Evolutionary conservation across 2,888 invertebrate species (phyloP).

Genomic region (Trichogramma evanescens): DNA sequence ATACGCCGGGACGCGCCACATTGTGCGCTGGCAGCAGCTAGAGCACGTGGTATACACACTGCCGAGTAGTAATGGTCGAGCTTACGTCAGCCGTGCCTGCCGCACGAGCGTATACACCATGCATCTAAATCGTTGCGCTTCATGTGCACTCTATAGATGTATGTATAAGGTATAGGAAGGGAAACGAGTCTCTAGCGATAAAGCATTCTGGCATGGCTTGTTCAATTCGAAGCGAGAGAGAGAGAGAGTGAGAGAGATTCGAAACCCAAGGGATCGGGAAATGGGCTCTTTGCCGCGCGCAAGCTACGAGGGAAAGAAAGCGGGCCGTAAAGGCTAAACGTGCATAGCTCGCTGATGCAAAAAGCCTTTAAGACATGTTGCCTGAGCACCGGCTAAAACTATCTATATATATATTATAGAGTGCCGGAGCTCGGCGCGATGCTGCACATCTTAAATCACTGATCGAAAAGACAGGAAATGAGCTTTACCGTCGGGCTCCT

Average conservation of each 20-base stretch:
- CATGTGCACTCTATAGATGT: background rate
- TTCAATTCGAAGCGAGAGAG: too few species aligned
- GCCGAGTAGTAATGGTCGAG: background rate
- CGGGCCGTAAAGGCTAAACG: slow-evolving; percentile 12
- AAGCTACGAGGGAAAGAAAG: slow-evolving; percentile 6
- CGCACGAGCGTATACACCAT: background rate
- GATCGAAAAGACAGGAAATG: too few species aligned
- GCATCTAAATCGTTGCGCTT: slow-evolving; percentile 16
- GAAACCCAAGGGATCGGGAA: background rate
- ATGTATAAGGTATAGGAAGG: background rate
- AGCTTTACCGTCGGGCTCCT: too few species aligned
- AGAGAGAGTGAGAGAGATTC: background rate
- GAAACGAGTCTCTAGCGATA: background rate
- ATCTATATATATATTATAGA: slow-evolving; percentile 30
- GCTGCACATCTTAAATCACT: too few species aligned
- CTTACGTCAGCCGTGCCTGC: background rate
- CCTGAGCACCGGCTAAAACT: slow-evolving; percentile 31
- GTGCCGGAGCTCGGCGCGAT: too few species aligned
- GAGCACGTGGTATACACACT: background rate
- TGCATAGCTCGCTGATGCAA: too few species aligned
- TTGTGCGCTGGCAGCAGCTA: background rate
- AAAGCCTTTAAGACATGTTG: slow-evolving; percentile 21
- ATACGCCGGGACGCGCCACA: background rate
- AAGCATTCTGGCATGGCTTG: too few species aligned
- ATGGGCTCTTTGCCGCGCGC: too few species aligned